Percentiles rank a stretch among this genome's conserved stretches.
Conservation (phyloP, 2,888 invertebrate genomes). For the Sycophila texana region DNA sequence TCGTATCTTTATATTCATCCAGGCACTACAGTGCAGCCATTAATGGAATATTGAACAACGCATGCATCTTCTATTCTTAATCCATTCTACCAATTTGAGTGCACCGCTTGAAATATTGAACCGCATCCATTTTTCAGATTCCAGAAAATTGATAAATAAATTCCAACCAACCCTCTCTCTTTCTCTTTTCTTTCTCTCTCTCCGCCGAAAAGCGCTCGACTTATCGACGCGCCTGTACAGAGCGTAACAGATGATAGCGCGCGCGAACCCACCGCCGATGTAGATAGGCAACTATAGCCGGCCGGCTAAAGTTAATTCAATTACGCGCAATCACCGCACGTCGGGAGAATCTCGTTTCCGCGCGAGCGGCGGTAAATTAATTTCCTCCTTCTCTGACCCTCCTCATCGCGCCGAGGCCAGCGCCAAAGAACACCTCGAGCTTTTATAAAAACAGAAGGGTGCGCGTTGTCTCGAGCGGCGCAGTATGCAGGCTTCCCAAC, state of each 20-base stretch:
- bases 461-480: background rate
- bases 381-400: slow-evolving; percentile 18
- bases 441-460: background rate
- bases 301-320: slow-evolving; percentile 43
- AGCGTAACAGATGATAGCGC: background rate
- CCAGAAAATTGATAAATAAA: slow-evolving; percentile 6
- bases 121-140: background rate
- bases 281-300: background rate
- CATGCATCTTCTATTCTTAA: no score
- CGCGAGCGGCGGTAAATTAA: slow-evolving; percentile 46
- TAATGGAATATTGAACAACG: no score
- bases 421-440: background rate
- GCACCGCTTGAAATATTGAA: no score
- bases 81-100: background rate
- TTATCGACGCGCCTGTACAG: background rate
- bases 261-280: background rate
- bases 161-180: background rate
- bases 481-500: no score
- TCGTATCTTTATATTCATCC: no score
- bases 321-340: slow-evolving; percentile 51
- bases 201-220: background rate
- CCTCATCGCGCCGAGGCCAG: background rate
- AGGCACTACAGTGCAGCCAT: no score
- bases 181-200: no score
- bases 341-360: slow-evolving; percentile 44